Evolutionary conservation across 2,888 invertebrate genomes (phyloP).

Genomic region (Epirrhoe tristata): DNA sequence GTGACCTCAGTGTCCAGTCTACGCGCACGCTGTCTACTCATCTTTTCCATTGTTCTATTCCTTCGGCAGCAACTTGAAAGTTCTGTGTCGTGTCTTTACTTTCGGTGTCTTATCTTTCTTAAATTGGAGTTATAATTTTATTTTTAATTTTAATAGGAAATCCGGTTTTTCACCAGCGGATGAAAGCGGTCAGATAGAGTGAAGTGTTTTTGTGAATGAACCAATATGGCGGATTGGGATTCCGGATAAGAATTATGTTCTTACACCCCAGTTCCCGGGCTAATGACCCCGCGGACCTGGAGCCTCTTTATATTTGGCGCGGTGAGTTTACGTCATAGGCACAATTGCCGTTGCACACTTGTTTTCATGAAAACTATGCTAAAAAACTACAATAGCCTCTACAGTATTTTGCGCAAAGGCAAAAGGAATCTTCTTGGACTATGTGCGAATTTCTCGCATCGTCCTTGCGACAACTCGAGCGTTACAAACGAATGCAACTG

Average conservation of each 20-base stretch:
- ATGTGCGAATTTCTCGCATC: slow-evolving; percentile 58
- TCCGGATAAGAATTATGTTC: slow-evolving; percentile 81
- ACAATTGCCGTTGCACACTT: background rate
- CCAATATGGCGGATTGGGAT: slow-evolving; percentile 78
- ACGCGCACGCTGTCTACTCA: slow-evolving; percentile 55
- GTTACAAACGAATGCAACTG: slow-evolving; percentile 79
- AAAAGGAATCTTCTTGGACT: slow-evolving; percentile 19
- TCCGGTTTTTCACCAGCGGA: slow-evolving; percentile 39
- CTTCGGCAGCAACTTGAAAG: slow-evolving; percentile 50
- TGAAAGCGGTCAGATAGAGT: slow-evolving; percentile 50
- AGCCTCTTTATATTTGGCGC: slow-evolving; percentile 78
- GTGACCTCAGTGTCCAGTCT: slow-evolving; percentile 55
- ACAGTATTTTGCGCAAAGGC: background rate
- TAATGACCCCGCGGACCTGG: slow-evolving; percentile 77
- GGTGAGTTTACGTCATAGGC: slow-evolving; percentile 66
- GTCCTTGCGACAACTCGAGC: slow-evolving; percentile 79
- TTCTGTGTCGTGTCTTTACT: slow-evolving; percentile 53
- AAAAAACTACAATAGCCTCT: background rate
- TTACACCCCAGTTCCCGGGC: slow-evolving; percentile 79
- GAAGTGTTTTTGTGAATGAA: slow-evolving; percentile 62
- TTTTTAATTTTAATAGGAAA: slow-evolving; percentile 49
- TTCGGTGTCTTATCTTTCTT: slow-evolving; percentile 25
- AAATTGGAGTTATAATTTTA: slow-evolving; percentile 31
- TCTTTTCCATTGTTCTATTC: slow-evolving; percentile 61
- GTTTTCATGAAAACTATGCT: background rate